Evolutionary conservation across 2,797 vertebrate genomes (phyloP), one percentile per base, ranked within the genome.

Genomic region (Nothura maculosa): DNA sequence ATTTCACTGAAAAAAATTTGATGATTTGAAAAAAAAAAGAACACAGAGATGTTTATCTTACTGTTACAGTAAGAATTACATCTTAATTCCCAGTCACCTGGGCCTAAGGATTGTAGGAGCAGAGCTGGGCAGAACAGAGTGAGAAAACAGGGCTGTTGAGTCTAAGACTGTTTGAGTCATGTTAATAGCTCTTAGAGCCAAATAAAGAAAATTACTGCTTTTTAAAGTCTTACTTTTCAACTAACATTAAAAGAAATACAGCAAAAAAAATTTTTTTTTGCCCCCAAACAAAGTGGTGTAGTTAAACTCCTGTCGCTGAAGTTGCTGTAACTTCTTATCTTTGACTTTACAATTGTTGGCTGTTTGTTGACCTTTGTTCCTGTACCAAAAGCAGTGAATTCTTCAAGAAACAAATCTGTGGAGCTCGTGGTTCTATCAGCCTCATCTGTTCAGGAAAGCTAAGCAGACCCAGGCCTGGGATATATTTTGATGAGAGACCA

Each of bases 401-500:
- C 75, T 85, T 81, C 9, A 72, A 67, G 47, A 91, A 81, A 68
- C 11, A 73, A 64, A 55, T 52, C 22, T 90, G 62, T 34, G 47
- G 18, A 86, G 12, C 6, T n/a, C 28, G 79, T 47, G 47, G 4
- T 18, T 86, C 3, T 69, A 6, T 79, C 6, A 0, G 25, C 75
- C 57, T 94, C 25, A 52, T 77, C 62, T 85, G 32, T 45, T 87
- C 81, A 80, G 66, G 48, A 68, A 89, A 81, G 48, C 7, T 83
- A 66, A 87, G 28, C 58, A 87, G 79, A 75, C 3, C 12, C 22
- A 87, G 73, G n/a, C 57, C 76, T 78, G 68, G 28, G 40, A 72
- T 74, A 6, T 68, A 75, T 89, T 92, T 93, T 70, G 57, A 30
- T 89, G 76, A 58, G 54, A 68, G 78, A 90, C 84, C 87, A 95